Conservation (phyloP, 2,797 vertebrate genomes). For the Cottoperca gobio region DNA sequence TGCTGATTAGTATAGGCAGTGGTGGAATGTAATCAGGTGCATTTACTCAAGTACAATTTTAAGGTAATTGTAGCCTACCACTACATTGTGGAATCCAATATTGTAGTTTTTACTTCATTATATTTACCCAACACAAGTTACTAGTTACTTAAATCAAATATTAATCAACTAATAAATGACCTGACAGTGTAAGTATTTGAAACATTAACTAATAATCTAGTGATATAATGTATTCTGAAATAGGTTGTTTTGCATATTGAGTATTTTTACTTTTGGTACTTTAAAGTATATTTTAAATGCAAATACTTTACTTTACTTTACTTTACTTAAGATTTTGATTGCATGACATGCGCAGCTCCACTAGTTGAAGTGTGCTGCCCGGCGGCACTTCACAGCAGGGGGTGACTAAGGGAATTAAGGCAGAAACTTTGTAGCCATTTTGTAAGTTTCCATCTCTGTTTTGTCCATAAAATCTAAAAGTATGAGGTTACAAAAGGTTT, state of each 20-base stretch:
- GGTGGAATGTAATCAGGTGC: too few relatives aligned
- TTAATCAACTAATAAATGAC: not conserved
- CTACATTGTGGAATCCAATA: too few relatives aligned
- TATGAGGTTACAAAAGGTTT: conserved; percentile 25
- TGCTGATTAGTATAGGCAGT: too few relatives aligned
- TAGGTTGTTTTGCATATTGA: not conserved
- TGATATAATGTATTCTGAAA: not conserved
- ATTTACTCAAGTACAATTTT: too few relatives aligned
- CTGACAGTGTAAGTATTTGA: too few relatives aligned
- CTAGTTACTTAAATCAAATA: not conserved
- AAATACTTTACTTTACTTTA: not conserved
- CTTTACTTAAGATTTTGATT: too few relatives aligned
- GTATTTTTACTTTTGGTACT: not conserved
- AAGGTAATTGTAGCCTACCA: too few relatives aligned
- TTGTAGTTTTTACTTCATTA: too few relatives aligned
- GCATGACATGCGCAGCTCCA: not conserved
- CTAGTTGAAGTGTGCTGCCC: not conserved
- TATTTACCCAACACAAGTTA: too few relatives aligned
- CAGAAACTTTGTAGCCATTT: conserved; percentile 4
- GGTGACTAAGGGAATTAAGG: not conserved
- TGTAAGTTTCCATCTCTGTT: conserved; percentile 1
- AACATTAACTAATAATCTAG: not conserved
- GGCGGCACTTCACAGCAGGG: not conserved
- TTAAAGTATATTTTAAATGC: not conserved
- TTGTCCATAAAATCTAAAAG: conserved; percentile 11